Conservation (phyloP, 2,888 invertebrate species). For the Temnothorax unifasciatus region DNA sequence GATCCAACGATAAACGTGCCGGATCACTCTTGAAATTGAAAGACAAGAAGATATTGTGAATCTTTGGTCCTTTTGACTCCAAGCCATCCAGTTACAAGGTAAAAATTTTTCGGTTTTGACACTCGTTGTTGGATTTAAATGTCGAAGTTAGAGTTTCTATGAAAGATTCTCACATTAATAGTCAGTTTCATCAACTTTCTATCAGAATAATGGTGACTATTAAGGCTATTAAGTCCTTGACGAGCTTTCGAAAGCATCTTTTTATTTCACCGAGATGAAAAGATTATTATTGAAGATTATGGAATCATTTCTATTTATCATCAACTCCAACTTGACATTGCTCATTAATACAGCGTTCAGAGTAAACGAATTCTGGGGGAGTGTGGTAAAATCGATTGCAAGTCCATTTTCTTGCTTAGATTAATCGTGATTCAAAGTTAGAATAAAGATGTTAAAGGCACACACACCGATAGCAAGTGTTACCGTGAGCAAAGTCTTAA, state of each 20-base stretch:
- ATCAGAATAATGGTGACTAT: neutral
- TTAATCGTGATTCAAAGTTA: slow-evolving; percentile 57
- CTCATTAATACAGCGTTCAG: neutral
- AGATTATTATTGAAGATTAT: neutral
- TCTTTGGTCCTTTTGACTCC: neutral
- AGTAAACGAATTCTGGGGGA: neutral
- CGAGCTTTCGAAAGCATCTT: neutral
- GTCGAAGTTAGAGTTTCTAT: slow-evolving; percentile 41
- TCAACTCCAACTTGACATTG: neutral
- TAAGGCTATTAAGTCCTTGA: neutral
- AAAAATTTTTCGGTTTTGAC: neutral
- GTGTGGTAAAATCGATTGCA: slow-evolving; percentile 3
- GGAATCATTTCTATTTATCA: neutral
- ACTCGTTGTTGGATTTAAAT: slow-evolving; percentile 31
- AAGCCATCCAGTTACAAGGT: slow-evolving; percentile 14
- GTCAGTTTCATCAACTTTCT: slow-evolving; percentile 25
- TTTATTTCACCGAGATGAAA: neutral
- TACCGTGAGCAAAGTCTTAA: slow-evolving; percentile 47
- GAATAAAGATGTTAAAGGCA: slow-evolving; percentile 47
- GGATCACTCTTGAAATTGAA: slow-evolving; percentile 26
- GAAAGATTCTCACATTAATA: slow-evolving; percentile 50
- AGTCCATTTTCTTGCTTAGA: slow-evolving; percentile 40
- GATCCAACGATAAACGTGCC: neutral
- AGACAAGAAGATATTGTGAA: neutral
- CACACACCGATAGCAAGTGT: slow-evolving; percentile 2